Conservation (phyloP, 2,888 invertebrate genomes). For the Microctonus brassicae region DNA sequence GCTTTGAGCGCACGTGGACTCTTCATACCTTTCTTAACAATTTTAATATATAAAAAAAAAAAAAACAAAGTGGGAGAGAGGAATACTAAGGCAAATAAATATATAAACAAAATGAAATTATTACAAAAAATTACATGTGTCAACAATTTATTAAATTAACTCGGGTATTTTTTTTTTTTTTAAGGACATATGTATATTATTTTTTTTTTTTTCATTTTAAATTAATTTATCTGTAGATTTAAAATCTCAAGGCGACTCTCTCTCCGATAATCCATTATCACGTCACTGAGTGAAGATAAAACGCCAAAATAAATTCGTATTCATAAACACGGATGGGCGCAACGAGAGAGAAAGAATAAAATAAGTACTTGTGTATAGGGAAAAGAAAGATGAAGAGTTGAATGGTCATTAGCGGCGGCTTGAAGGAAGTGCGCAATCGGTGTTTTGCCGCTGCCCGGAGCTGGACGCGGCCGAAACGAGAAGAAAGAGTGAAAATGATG, state of each 20-base stretch:
- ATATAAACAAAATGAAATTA: constrained; percentile 18
- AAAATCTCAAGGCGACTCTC: not conserved
- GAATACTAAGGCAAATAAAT: not conserved
- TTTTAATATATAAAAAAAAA: not conserved
- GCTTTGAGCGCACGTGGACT: not conserved
- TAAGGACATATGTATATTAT: not conserved
- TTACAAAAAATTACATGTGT: constrained; percentile 35
- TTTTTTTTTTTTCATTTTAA: not conserved
- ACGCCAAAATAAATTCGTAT: constrained; percentile 58
- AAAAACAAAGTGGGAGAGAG: not conserved
- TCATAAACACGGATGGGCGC: constrained; percentile 50
- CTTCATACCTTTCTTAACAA: not conserved
- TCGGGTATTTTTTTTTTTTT: not conserved
- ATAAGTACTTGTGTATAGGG: too few relatives aligned
- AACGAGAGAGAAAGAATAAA: not conserved
- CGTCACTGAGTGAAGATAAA: constrained; percentile 38
- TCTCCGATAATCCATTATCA: constrained; percentile 56
- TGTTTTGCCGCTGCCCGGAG: constrained; percentile 33
- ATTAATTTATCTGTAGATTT: constrained; percentile 1
- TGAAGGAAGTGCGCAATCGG: constrained; percentile 38
- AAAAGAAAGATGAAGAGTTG: not conserved
- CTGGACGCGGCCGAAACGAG: constrained; percentile 22
- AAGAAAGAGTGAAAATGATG: constrained; percentile 16
- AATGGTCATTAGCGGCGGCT: constrained; percentile 55
- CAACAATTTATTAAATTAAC: constrained; percentile 17